phyloP scores from a whole-genome alignment of 2,113 vertebrate genomes.

The Chamaea fasciata region DNA sequence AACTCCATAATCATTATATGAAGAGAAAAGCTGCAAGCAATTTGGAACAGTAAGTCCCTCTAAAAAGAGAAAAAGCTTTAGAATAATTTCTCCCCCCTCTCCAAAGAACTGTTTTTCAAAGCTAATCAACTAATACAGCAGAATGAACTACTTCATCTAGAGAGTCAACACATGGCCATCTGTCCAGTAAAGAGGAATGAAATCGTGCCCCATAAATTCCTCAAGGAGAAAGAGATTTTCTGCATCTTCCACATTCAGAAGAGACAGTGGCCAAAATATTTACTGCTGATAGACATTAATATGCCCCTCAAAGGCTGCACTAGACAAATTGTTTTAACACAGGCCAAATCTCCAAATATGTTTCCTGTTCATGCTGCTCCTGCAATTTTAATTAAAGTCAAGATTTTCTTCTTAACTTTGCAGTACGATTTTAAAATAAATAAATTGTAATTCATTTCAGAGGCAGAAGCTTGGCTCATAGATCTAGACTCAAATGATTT shows the following conservation, averaged over 20 bases:
- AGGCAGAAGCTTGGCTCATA: not conserved
- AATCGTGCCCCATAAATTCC: not conserved
- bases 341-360: not conserved
- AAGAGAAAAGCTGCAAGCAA: conserved; percentile 38
- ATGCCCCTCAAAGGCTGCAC: not conserved
- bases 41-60: conserved; percentile 24
- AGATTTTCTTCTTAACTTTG: not conserved
- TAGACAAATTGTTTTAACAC: not conserved
- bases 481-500: not conserved
- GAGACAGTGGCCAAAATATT: not conserved
- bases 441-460: not conserved
- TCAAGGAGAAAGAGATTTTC: conserved; percentile 11
- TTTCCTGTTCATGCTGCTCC: not conserved
- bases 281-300: not conserved
- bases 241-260: not conserved
- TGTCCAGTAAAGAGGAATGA: conserved; percentile 7
- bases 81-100: not conserved
- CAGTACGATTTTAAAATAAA: not conserved
- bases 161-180: not conserved
- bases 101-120: conserved; percentile 24
- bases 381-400: not conserved
- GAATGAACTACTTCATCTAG: not conserved
- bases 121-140: conserved; percentile 17
- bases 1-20: conserved; percentile 22
- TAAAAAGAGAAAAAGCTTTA: conserved; percentile 44